Percentiles rank a stretch among this genome's conserved stretches.
Evolutionary conservation across 2,888 invertebrate species (phyloP).

Genomic region (Apantesis nais): DNA sequence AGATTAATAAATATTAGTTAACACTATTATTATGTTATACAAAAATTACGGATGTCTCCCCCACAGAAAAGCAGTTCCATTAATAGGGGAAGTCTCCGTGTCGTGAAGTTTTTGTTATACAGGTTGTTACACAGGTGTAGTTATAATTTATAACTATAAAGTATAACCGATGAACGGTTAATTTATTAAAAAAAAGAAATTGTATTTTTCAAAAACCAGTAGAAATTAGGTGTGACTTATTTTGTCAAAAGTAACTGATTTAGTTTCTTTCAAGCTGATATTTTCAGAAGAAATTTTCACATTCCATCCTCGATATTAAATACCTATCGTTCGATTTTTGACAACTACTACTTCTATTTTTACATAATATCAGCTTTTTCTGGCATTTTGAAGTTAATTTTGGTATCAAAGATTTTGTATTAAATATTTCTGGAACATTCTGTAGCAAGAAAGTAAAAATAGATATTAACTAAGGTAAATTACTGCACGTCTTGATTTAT

Average conservation of each 20-base stretch:
- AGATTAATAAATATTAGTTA: constrained; percentile 1
- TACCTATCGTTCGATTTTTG: background rate
- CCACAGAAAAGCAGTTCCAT: background rate
- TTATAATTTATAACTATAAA: background rate
- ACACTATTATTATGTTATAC: background rate
- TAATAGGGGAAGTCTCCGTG: background rate
- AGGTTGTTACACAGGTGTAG: background rate
- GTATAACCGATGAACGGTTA: too few relatives aligned
- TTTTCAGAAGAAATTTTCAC: background rate
- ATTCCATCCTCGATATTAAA: background rate
- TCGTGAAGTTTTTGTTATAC: constrained; percentile 7
- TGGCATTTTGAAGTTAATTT: too few relatives aligned
- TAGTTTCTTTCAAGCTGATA: background rate
- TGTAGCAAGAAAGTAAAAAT: background rate
- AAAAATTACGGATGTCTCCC: background rate
- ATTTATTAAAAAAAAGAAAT: too few relatives aligned
- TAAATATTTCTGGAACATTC: background rate
- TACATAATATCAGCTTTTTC: background rate
- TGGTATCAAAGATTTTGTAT: too few relatives aligned
- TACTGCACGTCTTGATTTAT: background rate
- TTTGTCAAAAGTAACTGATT: background rate
- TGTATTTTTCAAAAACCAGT: too few relatives aligned
- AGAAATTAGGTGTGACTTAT: background rate
- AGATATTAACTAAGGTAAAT: background rate
- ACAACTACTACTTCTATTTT: background rate